phyloP scores from a whole-genome alignment of 92 coral and sea anemone genomes.

The Desmophyllum pertusum region DNA sequence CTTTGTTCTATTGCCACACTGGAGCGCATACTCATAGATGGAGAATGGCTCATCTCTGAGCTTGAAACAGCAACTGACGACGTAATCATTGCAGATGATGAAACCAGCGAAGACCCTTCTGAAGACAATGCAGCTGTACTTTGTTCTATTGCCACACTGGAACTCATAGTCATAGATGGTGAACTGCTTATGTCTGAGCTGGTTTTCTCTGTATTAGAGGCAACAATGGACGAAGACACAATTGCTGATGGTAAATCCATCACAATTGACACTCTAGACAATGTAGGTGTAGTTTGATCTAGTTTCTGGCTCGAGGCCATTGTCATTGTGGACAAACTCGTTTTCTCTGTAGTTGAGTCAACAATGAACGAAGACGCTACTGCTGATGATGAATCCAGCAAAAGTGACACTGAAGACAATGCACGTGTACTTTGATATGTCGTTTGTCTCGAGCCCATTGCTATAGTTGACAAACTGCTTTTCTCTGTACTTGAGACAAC shows the following conservation, averaged over 20 bases:
- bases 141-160: neutral
- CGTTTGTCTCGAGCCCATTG: neutral
- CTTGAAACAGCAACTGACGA: neutral
- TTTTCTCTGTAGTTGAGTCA: neutral
- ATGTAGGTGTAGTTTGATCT: neutral
- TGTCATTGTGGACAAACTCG: neutral
- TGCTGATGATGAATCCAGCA: neutral
- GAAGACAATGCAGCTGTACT: neutral
- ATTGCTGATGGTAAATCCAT: neutral
- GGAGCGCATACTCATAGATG: neutral
- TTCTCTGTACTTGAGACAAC: neutral
- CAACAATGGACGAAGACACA: no score
- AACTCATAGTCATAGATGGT: neutral
- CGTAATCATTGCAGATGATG: neutral
- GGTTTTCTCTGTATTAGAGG: no score
- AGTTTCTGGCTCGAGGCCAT: neutral
- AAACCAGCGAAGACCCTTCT: neutral
- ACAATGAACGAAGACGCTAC: neutral
- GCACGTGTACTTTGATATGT: neutral
- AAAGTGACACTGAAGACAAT: neutral
- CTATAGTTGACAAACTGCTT: neutral
- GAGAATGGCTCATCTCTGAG: neutral
- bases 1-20: neutral
- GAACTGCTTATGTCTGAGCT: no score
- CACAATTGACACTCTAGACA: neutral